Percentiles rank a stretch among this genome's conserved stretches.
phyloP scores from a whole-genome alignment of 2,113 vertebrate species.

The Neofelis nebulosa region DNA sequence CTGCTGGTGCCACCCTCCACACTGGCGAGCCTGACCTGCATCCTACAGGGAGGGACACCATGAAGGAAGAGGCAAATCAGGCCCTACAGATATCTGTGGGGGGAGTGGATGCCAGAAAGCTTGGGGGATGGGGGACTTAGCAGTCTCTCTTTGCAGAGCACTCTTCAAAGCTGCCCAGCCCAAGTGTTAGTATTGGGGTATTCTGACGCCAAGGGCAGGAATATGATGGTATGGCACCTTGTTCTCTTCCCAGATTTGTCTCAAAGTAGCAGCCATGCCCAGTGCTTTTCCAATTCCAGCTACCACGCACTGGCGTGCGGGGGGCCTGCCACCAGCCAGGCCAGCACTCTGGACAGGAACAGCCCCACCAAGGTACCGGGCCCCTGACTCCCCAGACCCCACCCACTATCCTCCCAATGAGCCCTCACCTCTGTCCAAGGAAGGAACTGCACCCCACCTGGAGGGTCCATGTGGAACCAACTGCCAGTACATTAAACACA shows the following conservation, averaged over 20 bases:
- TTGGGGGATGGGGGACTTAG: background rate
- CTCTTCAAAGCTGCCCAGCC: background rate
- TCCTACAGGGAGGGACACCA: background rate
- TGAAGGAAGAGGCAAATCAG: background rate
- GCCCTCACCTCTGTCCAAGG: background rate
- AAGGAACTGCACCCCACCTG: background rate
- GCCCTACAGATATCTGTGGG: background rate
- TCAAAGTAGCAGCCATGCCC: constrained; percentile 88
- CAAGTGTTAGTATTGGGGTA: background rate
- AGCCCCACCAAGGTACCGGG: constrained; percentile 93
- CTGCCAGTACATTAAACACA: background rate
- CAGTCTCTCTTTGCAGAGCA: background rate
- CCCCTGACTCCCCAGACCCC: constrained; percentile 47
- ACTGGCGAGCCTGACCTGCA: background rate
- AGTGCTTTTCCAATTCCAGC: constrained; percentile 96
- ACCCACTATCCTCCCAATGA: background rate
- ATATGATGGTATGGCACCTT: constrained; percentile 83
- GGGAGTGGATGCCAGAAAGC: background rate
- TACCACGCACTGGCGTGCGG: constrained; percentile 95
- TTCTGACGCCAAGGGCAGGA: constrained; percentile 10
- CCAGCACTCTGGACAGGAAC: constrained; percentile 93
- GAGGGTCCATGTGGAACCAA: background rate
- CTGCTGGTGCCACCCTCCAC: background rate
- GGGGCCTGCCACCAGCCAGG: constrained; percentile 90
- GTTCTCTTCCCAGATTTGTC: constrained; percentile 90